These are phyloP conservation scores for Fregetta grallaria DNA, from an alignment of 2,113 vertebrate species.

Conservation along the genomic window DNA sequence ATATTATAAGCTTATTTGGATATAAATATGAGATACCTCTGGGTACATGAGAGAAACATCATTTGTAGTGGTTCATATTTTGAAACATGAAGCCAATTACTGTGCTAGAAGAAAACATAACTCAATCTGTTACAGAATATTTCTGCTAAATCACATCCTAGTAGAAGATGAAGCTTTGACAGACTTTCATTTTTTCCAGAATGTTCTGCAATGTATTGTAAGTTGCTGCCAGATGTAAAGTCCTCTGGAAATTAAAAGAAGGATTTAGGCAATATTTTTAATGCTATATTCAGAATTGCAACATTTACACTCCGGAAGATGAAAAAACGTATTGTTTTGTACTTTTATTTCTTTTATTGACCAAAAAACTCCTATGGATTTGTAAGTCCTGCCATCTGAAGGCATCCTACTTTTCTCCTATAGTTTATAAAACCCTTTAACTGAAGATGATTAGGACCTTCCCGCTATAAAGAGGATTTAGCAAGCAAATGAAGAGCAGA, in stretches of 20 bases:
- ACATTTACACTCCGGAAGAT: fast-evolving
- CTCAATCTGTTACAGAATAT: not conserved
- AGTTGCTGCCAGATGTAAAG: not conserved
- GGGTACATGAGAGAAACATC: not conserved
- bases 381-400: not conserved
- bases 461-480: not conserved
- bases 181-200: not conserved
- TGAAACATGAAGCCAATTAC: constrained; percentile 10
- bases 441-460: not conserved
- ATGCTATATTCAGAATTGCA: not conserved
- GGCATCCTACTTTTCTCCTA: not conserved
- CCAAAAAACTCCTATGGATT: not conserved
- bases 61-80: not conserved
- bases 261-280: not conserved
- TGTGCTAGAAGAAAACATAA: not conserved
- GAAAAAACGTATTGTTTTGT: fast-evolving
- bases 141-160: not conserved
- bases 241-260: not conserved
- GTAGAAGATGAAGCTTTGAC: not conserved
- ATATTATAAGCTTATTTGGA: not conserved
- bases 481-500: not conserved
- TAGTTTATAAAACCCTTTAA: not conserved
- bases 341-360: not conserved
- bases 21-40: constrained; percentile 5
- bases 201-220: not conserved